These are phyloP conservation scores for Mesodorylaimus sp. DNA, from an alignment of 2,888 invertebrate genomes.

Conservation along the genomic window DNA sequence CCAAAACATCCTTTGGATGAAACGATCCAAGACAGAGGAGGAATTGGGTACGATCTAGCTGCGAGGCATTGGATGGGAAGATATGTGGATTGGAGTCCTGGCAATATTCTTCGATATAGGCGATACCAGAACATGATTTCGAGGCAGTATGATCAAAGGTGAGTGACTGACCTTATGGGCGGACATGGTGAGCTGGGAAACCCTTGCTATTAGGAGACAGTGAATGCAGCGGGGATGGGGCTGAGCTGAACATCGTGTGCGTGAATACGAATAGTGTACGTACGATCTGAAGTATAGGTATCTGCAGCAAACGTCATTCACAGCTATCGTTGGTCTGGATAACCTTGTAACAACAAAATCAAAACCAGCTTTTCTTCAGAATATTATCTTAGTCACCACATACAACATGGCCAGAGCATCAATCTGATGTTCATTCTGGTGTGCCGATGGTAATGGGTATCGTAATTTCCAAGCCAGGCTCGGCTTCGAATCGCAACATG, in stretches of 20 bases:
- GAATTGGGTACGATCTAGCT: neutral
- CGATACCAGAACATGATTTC: constrained; percentile 22
- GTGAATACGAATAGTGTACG: too few species aligned
- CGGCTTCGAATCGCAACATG: constrained; percentile 7
- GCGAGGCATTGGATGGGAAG: neutral
- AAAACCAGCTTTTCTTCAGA: too few species aligned
- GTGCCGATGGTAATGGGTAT: constrained; percentile 11
- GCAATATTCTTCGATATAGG: constrained; percentile 20
- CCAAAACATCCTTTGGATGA: constrained; percentile 11
- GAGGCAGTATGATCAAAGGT: constrained; percentile 28
- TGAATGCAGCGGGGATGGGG: too few species aligned
- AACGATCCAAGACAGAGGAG: constrained; percentile 11
- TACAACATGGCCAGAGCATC: neutral
- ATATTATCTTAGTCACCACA: neutral
- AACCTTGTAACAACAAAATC: too few species aligned
- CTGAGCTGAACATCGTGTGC: too few species aligned
- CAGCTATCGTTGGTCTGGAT: too few species aligned
- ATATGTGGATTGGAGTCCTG: constrained; percentile 20
- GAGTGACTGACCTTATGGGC: neutral
- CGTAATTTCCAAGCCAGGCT: constrained; percentile 10
- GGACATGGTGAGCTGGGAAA: neutral
- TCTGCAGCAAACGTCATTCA: too few species aligned
- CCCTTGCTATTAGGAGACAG: too few species aligned
- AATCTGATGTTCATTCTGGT: neutral
- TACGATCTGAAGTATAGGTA: too few species aligned